These are phyloP conservation scores for Sylvilagus floridanus DNA, from an alignment of 2,797 vertebrate species.

Conservation along the genomic window DNA sequence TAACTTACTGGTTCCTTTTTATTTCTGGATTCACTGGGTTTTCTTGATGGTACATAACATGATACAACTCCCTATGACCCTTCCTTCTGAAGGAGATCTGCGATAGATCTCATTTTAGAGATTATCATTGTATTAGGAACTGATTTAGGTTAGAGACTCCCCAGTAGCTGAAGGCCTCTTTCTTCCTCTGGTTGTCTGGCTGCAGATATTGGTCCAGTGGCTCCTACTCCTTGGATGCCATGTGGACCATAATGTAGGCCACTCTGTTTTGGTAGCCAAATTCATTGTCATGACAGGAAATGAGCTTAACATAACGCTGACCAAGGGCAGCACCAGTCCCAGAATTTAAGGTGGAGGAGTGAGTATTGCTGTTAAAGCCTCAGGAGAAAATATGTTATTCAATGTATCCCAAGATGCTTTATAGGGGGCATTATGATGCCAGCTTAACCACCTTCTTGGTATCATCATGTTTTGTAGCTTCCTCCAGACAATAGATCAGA, in stretches of 20 bases:
- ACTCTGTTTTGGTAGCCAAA: not conserved
- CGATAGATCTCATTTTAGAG: too few relatives aligned
- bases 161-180: not conserved
- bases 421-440: too few relatives aligned
- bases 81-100: too few relatives aligned
- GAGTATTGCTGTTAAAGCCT: conserved; percentile 75
- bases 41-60: too few relatives aligned
- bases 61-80: too few relatives aligned
- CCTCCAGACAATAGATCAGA: conserved; percentile 89
- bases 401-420: conserved; percentile 83
- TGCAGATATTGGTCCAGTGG: conserved; percentile 23
- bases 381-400: conserved; percentile 90
- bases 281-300: not conserved
- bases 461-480: conserved; percentile 93
- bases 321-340: not conserved
- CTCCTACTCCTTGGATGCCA: not conserved
- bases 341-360: not conserved
- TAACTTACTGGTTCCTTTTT: too few relatives aligned
- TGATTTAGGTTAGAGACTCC: not conserved
- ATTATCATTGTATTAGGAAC: not conserved
- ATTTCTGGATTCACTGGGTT: too few relatives aligned
- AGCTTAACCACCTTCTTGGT: conserved; percentile 81
- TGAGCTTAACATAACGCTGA: not conserved
- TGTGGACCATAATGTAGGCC: not conserved
- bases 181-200: conserved; percentile 86